These are phyloP conservation scores for Polymixis lichenea DNA, from an alignment of 2,888 invertebrate genomes.

Conservation along the genomic window DNA sequence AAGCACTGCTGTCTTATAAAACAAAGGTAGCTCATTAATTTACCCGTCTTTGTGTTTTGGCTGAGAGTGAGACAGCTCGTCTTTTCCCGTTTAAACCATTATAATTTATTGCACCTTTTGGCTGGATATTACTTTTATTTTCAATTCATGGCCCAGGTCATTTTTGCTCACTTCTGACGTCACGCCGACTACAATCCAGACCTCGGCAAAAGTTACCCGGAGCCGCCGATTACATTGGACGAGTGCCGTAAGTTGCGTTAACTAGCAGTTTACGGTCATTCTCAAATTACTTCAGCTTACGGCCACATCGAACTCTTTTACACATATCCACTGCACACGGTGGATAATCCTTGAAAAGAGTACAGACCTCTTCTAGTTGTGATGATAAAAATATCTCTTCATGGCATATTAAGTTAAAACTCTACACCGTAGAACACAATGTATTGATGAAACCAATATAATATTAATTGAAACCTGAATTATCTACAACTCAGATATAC, in stretches of 20 bases:
- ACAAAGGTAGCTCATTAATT: constrained; percentile 49
- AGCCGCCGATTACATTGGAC: background rate
- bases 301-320: background rate
- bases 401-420: background rate
- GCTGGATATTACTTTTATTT: background rate
- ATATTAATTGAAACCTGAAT: background rate
- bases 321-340: background rate
- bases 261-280: background rate
- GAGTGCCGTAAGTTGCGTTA: background rate
- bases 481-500: background rate
- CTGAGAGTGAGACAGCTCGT: constrained; percentile 25
- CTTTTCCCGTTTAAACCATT: constrained; percentile 32
- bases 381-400: background rate
- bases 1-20: constrained; percentile 5
- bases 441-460: background rate
- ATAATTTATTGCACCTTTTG: constrained; percentile 17
- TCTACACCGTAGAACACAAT: background rate
- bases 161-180: background rate
- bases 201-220: background rate
- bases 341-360: background rate
- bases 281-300: background rate
- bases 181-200: too few species aligned
- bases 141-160: background rate
- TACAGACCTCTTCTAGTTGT: background rate
- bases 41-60: constrained; percentile 41